Evolutionary conservation across 2,797 vertebrate genomes (phyloP).

Genomic region (Hypotaenidia okinawae): DNA sequence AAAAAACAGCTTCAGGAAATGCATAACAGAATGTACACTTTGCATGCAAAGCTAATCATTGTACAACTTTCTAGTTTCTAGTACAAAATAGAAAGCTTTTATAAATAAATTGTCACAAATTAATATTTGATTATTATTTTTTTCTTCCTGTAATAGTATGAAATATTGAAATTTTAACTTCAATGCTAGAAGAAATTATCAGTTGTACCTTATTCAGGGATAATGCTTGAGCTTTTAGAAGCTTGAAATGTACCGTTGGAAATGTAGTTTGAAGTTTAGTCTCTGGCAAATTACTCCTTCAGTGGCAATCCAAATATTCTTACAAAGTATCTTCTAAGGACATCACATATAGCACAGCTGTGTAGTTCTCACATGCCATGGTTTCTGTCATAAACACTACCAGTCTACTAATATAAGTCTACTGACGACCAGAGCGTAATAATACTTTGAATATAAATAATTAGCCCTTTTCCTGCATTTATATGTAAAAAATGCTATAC

Average conservation of each 20-base stretch:
- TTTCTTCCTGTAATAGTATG: neutral
- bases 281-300: neutral
- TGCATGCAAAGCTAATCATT: neutral
- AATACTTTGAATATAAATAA: neutral
- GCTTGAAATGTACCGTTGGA: neutral
- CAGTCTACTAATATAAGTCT: neutral
- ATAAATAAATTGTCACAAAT: neutral
- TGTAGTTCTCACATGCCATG: neutral
- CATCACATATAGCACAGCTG: neutral
- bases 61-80: neutral
- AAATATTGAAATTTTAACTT: neutral
- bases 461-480: neutral
- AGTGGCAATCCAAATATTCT: neutral
- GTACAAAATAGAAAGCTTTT: neutral
- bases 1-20: neutral
- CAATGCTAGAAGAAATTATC: neutral
- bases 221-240: neutral
- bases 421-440: neutral
- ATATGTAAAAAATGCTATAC: accelerated
- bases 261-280: neutral
- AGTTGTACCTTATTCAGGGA: neutral
- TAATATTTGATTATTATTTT: neutral
- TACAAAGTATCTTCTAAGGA: neutral
- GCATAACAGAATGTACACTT: neutral
- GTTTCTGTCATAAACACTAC: neutral